A percentile compares a stretch with the other conserved stretches of the same genome.
Evolutionary conservation across 2,113 vertebrate genomes (phyloP).

Genomic region (Ardeotis arabs): DNA sequence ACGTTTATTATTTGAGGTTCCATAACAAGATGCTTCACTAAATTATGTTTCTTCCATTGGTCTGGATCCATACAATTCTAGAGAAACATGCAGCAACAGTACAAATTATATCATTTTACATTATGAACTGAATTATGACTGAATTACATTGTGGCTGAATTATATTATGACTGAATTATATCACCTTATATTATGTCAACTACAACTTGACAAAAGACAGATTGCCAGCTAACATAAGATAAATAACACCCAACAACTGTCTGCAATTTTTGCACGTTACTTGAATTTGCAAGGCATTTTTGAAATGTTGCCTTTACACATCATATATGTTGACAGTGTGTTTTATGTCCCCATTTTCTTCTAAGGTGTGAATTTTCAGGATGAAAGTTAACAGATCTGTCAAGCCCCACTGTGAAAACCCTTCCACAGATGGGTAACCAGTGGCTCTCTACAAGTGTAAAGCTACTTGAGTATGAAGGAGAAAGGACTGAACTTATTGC

Average conservation of each 20-base stretch:
- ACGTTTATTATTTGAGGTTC: not conserved
- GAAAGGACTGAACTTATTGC: constrained; percentile 32
- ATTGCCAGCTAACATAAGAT: not conserved
- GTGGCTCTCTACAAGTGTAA: not conserved
- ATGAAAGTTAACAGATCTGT: constrained; percentile 1
- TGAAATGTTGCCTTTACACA: constrained; percentile 6
- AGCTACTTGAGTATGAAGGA: not conserved
- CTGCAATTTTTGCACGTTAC: constrained; percentile 36
- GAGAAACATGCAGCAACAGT: not conserved
- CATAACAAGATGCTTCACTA: not conserved
- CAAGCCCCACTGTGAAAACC: not conserved
- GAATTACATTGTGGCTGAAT: not conserved
- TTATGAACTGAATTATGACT: not conserved
- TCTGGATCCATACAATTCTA: not conserved
- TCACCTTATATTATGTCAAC: not conserved
- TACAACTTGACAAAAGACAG: not conserved
- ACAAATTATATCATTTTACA: not conserved
- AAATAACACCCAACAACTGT: not conserved
- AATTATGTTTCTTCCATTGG: not conserved
- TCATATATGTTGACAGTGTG: not conserved
- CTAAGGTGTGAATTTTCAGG: constrained; percentile 56
- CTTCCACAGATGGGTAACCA: not conserved
- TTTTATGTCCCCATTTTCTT: constrained; percentile 36
- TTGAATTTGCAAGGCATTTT: constrained; percentile 54
- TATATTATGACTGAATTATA: not conserved